Percentiles rank a stretch among this genome's conserved stretches.
phyloP scores from a whole-genome alignment of 2,888 invertebrate species.

The Ichneumoninae sp. region DNA sequence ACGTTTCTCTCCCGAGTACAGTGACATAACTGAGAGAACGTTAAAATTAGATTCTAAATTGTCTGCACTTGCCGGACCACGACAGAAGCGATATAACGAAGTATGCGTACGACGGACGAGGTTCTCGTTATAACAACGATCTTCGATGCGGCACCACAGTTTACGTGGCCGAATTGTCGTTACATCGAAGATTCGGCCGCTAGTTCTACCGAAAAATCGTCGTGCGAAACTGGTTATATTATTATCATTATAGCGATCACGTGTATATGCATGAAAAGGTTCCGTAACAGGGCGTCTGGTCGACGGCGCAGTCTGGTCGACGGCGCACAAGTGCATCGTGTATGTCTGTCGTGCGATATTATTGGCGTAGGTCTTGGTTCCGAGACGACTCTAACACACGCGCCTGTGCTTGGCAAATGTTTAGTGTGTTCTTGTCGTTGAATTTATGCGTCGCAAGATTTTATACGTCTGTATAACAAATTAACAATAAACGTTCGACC shows the following conservation, averaged over 20 bases:
- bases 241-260: conserved; percentile 55
- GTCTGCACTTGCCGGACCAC: conserved; percentile 44
- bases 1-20: conserved; percentile 13
- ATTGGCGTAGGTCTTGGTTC: conserved; percentile 67
- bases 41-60: conserved; percentile 61
- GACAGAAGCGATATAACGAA: conserved; percentile 17
- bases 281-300: conserved; percentile 45
- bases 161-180: background rate
- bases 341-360: conserved; percentile 32
- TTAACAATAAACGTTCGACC: conserved; percentile 83
- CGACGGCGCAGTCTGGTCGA: conserved; percentile 62
- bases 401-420: background rate
- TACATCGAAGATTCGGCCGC: background rate
- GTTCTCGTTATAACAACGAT: background rate
- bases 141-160: background rate
- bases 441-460: background rate
- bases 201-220: conserved; percentile 1
- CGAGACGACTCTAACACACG: background rate
- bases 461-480: background rate
- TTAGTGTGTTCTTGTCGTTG: conserved; percentile 3
- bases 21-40: conserved; percentile 54
- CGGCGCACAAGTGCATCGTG: conserved; percentile 62
- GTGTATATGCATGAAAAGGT: conserved; percentile 41
- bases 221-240: conserved; percentile 26
- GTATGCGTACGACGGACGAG: background rate